These are phyloP conservation scores for Seriola aureovittata DNA, from an alignment of 2,113 vertebrate genomes.

Conservation along the genomic window DNA sequence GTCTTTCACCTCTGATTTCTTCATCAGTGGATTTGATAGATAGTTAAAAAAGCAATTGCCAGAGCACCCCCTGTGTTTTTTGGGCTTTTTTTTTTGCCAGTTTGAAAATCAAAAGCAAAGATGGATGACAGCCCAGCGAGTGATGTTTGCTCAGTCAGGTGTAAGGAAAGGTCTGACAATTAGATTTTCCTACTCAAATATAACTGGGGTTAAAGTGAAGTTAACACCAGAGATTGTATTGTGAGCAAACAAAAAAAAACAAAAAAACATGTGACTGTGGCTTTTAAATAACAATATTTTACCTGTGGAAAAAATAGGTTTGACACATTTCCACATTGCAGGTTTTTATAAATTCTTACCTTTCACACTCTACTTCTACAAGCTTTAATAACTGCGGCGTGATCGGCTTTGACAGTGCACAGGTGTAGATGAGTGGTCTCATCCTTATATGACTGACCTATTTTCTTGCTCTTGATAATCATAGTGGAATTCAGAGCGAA, in stretches of 20 bases:
- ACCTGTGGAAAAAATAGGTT: neutral
- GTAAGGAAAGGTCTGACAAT: slow-evolving; percentile 3
- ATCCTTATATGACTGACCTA: slow-evolving; percentile 29
- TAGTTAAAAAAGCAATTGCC: slow-evolving; percentile 15
- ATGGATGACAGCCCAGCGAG: neutral
- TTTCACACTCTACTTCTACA: neutral
- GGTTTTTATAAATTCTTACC: neutral
- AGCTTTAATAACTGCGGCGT: slow-evolving; percentile 22
- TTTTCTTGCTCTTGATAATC: slow-evolving; percentile 30
- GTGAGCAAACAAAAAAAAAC: neutral
- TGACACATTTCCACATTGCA: neutral
- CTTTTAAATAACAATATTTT: neutral
- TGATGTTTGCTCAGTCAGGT: slow-evolving; percentile 26
- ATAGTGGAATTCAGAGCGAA: slow-evolving; percentile 16
- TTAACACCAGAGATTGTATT: neutral
- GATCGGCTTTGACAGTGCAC: slow-evolving; percentile 1
- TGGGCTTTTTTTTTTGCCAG: neutral
- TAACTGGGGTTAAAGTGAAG: neutral
- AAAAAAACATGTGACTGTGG: neutral
- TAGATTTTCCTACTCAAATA: neutral
- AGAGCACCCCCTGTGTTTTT: neutral
- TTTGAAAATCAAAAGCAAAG: slow-evolving; percentile 24
- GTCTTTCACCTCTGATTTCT: slow-evolving; percentile 3
- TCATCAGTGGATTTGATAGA: slow-evolving; percentile 9
- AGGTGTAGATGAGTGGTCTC: slow-evolving; percentile 18